Percentiles rank a stretch among this genome's conserved stretches.
phyloP scores from a whole-genome alignment of 37 sponge, comb jelly and placozoan genomes.

The Hexactinellida sp. region DNA sequence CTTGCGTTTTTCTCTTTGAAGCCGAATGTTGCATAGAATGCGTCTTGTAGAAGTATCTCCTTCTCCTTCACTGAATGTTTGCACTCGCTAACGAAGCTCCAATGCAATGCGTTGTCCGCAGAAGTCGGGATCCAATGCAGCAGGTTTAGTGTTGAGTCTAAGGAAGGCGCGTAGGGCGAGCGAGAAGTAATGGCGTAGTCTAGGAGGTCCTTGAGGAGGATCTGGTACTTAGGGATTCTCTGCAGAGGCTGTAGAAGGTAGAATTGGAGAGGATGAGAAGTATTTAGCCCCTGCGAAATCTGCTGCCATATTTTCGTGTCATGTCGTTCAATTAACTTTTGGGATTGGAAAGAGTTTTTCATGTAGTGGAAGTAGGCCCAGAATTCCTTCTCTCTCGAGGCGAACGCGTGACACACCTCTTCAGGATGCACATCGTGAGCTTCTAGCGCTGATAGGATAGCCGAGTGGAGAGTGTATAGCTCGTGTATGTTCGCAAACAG shows the following conservation, averaged over 20 bases:
- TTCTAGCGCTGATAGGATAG: background rate
- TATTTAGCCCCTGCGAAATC: background rate
- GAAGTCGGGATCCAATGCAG: background rate
- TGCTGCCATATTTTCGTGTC: background rate
- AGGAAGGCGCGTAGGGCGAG: background rate
- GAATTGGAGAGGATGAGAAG: background rate
- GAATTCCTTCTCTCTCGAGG: constrained; percentile 2
- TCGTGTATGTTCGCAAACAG: background rate
- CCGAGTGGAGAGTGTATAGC: background rate
- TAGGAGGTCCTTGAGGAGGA: background rate
- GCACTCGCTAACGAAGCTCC: background rate
- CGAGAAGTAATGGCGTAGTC: background rate
- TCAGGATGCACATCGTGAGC: background rate
- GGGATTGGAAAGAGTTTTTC: background rate
- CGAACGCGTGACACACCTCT: background rate
- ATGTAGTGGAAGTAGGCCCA: background rate
- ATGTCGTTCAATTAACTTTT: background rate
- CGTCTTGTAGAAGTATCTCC: background rate
- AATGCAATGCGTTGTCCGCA: background rate
- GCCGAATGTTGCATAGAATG: background rate
- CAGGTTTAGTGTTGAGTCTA: background rate
- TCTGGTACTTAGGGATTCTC: constrained; percentile 13
- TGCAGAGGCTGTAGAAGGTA: background rate
- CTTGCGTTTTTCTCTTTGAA: constrained; percentile 2
- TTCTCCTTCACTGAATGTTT: background rate